phyloP scores from a whole-genome alignment of 2,113 vertebrate genomes.

The Perca flavescens region DNA sequence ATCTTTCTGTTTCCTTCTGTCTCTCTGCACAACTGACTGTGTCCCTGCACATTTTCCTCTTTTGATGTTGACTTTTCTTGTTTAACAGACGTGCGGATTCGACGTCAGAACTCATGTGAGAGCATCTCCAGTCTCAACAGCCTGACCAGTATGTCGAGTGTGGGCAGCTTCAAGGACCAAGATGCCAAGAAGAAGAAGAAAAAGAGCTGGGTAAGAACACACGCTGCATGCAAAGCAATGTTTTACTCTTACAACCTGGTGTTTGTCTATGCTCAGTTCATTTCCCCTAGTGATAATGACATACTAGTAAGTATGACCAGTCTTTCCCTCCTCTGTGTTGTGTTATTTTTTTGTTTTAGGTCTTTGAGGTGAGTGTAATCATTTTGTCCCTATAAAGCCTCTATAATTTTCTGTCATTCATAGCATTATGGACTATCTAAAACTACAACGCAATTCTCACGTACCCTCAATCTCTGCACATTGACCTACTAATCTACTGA shows the following conservation, averaged over 20 bases:
- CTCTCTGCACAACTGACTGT: not conserved
- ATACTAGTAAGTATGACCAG: slow-evolving; percentile 43
- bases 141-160: slow-evolving; percentile 94
- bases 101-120: slow-evolving; percentile 95
- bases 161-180: slow-evolving; percentile 92
- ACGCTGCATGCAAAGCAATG: not conserved
- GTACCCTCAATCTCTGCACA: slow-evolving; percentile 58
- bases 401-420: slow-evolving; percentile 26
- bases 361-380: slow-evolving; percentile 68
- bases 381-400: slow-evolving; percentile 26
- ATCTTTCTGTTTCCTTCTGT: not conserved
- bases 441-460: not conserved
- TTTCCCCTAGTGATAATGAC: slow-evolving; percentile 20
- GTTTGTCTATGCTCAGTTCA: slow-evolving; percentile 6
- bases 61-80: not conserved
- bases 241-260: slow-evolving; percentile 1
- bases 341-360: slow-evolving; percentile 64
- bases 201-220: slow-evolving; percentile 92
- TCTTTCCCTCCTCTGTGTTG: slow-evolving; percentile 65
- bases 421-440: slow-evolving; percentile 49
- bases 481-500: slow-evolving; percentile 35
- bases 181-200: slow-evolving; percentile 97
- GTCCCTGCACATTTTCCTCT: not conserved
- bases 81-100: slow-evolving; percentile 89
- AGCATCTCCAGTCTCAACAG: slow-evolving; percentile 98